Conservation (phyloP, 2,113 vertebrate species). For the Himantopus leucocephalus region DNA sequence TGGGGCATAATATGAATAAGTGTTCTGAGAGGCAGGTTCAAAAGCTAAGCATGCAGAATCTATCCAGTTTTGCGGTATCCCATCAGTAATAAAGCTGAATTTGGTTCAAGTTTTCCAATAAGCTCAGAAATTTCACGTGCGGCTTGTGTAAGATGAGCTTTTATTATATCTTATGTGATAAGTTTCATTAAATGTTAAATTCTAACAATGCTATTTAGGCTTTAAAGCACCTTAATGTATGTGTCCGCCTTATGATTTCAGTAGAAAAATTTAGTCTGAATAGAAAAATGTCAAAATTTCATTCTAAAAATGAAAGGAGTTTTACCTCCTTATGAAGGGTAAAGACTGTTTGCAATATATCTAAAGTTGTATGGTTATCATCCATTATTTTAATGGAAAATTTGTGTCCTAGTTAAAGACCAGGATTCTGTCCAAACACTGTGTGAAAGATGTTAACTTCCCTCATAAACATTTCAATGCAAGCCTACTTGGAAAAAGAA, state of each 20-base stretch:
- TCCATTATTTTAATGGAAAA: background rate
- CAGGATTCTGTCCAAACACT: background rate
- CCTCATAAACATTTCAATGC: background rate
- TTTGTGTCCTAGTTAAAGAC: background rate
- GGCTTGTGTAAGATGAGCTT: background rate
- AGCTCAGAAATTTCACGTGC: background rate
- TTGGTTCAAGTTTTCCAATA: background rate
- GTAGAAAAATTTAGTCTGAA: background rate
- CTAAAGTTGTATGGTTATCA: background rate
- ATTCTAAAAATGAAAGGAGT: background rate
- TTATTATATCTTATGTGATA: background rate
- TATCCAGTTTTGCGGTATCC: background rate
- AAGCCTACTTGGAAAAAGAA: background rate
- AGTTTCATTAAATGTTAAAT: background rate
- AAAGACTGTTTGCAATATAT: background rate
- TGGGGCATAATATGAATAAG: background rate
- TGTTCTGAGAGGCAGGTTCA: constrained; percentile 25
- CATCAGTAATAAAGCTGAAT: background rate
- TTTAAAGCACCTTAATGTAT: background rate
- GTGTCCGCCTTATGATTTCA: background rate
- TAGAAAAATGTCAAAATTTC: background rate
- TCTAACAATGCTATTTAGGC: background rate
- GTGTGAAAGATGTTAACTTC: background rate
- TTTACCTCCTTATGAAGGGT: background rate
- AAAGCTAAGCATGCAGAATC: background rate